A percentile compares a stretch with the other conserved stretches of the same genome.
Conservation (phyloP, 2,113 vertebrate genomes). For the Pluvialis apricaria region DNA sequence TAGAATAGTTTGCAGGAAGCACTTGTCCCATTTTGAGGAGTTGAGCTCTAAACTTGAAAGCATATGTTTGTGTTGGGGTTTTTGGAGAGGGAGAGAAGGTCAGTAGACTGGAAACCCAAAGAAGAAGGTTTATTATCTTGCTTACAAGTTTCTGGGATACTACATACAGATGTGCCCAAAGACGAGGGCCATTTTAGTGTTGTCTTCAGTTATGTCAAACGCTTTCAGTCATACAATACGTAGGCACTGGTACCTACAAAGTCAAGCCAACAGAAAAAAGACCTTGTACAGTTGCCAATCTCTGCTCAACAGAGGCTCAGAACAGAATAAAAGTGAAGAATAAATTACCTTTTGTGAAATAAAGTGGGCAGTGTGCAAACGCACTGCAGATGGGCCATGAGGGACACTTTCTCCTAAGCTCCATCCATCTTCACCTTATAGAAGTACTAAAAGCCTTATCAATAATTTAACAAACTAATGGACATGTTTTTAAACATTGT, state of each 20-base stretch:
- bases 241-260: neutral
- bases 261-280: neutral
- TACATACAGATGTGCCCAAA: neutral
- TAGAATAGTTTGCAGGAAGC: neutral
- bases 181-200: neutral
- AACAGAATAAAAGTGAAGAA: neutral
- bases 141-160: neutral
- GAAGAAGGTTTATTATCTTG: neutral
- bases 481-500: slow-evolving; percentile 36
- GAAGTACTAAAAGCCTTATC: slow-evolving; percentile 66
- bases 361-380: neutral
- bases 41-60: neutral
- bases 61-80: neutral
- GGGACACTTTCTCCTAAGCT: neutral
- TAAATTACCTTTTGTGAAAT: slow-evolving; percentile 17
- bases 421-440: slow-evolving; percentile 16
- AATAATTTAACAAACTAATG: slow-evolving; percentile 72
- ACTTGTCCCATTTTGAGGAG: neutral
- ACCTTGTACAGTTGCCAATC: neutral
- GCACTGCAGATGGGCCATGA: neutral
- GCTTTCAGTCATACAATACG: neutral
- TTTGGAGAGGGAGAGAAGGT: neutral
- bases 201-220: neutral
- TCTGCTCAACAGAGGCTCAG: neutral
- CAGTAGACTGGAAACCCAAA: neutral